A percentile compares a stretch with the other conserved stretches of the same genome.
Evolutionary conservation across 2,113 vertebrate species (phyloP).

Genomic region (Aphyosemion australe): DNA sequence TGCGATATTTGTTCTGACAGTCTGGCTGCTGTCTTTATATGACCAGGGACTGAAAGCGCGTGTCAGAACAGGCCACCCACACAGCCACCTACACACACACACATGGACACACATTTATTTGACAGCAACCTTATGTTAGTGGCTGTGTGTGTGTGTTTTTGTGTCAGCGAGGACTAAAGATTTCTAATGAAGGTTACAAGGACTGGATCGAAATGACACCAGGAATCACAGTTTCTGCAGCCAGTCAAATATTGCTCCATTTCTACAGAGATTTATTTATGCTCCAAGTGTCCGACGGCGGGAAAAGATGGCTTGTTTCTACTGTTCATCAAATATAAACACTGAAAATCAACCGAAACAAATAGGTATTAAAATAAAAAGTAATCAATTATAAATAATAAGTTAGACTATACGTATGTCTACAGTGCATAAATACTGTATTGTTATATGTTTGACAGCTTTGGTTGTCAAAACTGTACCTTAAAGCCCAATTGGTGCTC

Average conservation of each 20-base stretch:
- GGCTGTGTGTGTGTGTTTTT: constrained; percentile 13
- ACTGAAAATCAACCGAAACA: constrained; percentile 11
- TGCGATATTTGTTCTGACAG: constrained; percentile 8
- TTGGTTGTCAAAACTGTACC: not conserved
- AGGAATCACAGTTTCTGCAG: constrained; percentile 79
- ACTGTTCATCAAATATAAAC: constrained; percentile 54
- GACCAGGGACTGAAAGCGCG: constrained; percentile 1
- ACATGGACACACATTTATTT: constrained; percentile 20
- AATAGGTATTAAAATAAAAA: constrained; percentile 7
- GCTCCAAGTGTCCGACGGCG: constrained; percentile 32
- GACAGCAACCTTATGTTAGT: constrained; percentile 39
- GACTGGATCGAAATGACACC: constrained; percentile 58
- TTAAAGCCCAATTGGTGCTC: constrained; percentile 17
- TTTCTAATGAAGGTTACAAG: constrained; percentile 50
- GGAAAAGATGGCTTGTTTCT: constrained; percentile 34
- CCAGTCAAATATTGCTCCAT: constrained; percentile 77
- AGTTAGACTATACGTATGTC: not conserved
- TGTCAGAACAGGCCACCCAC: constrained; percentile 3
- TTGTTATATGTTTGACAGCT: not conserved
- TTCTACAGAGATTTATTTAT: constrained; percentile 56
- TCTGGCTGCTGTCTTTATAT: constrained; percentile 33
- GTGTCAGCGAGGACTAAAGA: constrained; percentile 42
- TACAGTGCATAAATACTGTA: not conserved
- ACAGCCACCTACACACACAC: constrained; percentile 12
- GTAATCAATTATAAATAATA: not conserved